Percentiles rank a stretch among this genome's conserved stretches.
phyloP scores from a whole-genome alignment of 2,113 vertebrate genomes.

The Plestiodon gilberti region DNA sequence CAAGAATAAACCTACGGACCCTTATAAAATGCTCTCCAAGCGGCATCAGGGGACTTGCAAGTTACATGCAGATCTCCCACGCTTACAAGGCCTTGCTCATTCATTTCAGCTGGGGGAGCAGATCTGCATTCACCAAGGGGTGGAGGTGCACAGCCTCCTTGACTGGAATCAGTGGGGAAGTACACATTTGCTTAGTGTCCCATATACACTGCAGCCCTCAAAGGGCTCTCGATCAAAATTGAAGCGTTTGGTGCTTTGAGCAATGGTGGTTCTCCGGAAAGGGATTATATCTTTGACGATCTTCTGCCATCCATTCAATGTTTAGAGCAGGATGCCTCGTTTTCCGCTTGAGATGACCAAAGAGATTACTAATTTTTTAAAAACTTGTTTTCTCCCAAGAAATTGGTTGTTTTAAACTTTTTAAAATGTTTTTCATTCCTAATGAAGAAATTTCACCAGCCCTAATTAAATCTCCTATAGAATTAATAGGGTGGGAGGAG shows the following conservation, averaged over 20 bases:
- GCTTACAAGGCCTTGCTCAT: not conserved
- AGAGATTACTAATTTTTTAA: not conserved
- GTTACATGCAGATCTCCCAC: not conserved
- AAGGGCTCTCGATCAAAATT: not conserved
- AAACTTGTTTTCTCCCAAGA: not conserved
- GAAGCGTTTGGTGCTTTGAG: not conserved
- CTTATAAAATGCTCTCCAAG: not conserved
- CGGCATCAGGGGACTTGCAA: not conserved
- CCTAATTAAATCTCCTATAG: not conserved
- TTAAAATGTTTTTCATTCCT: not conserved
- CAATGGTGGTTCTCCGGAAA: not conserved
- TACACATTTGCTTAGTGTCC: not conserved
- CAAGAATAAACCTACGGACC: not conserved
- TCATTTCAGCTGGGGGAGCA: not conserved
- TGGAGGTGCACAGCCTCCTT: not conserved
- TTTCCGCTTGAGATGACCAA: not conserved
- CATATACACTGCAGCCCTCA: not conserved
- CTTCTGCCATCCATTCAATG: not conserved
- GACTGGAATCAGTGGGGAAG: not conserved
- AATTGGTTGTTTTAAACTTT: not conserved
- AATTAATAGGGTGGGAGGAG: conserved; percentile 22
- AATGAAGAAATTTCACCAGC: conserved; percentile 2
- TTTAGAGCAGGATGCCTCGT: not conserved
- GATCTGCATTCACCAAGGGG: not conserved
- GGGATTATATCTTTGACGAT: not conserved